Conservation (phyloP, 2,797 vertebrate species). For the Phyllotis vaccarum region DNA sequence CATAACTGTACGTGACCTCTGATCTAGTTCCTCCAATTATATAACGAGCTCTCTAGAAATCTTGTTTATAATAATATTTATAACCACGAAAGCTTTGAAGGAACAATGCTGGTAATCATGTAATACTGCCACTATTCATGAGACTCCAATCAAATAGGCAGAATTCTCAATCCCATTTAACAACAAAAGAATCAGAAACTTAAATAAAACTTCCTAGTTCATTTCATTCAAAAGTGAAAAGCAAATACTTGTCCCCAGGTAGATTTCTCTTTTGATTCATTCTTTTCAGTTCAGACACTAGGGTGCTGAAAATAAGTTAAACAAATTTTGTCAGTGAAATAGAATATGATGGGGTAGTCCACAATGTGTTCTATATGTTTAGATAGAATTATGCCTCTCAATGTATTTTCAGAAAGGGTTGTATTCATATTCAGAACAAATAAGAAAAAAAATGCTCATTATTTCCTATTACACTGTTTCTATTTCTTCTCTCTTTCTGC, state of each 20-base stretch:
- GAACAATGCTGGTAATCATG: background rate
- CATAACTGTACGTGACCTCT: slow-evolving; percentile 10
- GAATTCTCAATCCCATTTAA: background rate
- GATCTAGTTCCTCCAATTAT: slow-evolving; percentile 26
- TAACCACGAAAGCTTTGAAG: slow-evolving; percentile 28
- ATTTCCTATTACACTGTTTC: background rate
- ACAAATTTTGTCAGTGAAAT: background rate
- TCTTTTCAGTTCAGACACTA: background rate
- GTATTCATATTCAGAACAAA: background rate
- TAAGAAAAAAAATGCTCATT: background rate
- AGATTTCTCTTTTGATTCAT: background rate
- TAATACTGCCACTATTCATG: background rate
- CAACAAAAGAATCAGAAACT: background rate
- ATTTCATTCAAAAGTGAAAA: background rate
- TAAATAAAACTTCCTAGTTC: background rate
- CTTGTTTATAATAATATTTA: background rate
- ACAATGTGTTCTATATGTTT: background rate
- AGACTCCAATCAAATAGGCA: background rate
- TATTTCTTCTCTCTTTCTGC: background rate
- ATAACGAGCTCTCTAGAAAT: background rate
- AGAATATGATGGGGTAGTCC: background rate
- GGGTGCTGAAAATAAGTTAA: background rate
- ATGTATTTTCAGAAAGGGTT: background rate
- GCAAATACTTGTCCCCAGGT: background rate
- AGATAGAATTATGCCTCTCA: background rate